Evolutionary conservation across 2,888 invertebrate species (phyloP).

Genomic region (Pollenia labialis): DNA sequence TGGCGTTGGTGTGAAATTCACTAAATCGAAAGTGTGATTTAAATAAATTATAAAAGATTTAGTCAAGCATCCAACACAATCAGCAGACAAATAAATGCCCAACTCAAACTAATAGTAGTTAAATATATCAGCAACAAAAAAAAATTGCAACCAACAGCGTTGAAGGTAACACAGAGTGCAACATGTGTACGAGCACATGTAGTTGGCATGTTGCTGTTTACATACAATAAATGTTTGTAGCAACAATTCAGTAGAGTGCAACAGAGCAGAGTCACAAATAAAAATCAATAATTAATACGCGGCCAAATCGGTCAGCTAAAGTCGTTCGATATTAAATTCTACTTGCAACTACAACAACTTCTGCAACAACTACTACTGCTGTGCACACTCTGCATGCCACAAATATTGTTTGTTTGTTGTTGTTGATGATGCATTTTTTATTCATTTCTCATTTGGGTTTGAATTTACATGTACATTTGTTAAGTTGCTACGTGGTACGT

Average conservation of each 20-base stretch:
- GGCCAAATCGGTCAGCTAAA: constrained; percentile 66
- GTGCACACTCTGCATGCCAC: constrained; percentile 68
- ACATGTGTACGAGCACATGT: constrained; percentile 70
- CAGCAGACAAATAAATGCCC: constrained; percentile 54
- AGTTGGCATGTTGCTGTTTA: constrained; percentile 68
- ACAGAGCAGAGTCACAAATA: constrained; percentile 51
- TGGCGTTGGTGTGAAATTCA: constrained; percentile 69
- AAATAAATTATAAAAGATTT: constrained; percentile 70
- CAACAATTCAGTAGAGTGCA: constrained; percentile 15
- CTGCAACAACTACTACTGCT: constrained; percentile 65
- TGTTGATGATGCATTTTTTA: constrained; percentile 18
- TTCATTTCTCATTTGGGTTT: constrained; percentile 41
- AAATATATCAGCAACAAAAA: constrained; percentile 55
- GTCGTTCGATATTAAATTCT: constrained; percentile 53
- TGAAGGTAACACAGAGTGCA: constrained; percentile 68
- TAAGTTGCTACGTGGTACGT: not conserved
- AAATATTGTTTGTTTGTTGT: constrained; percentile 49
- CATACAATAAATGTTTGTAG: constrained; percentile 37
- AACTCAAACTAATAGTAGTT: constrained; percentile 66
- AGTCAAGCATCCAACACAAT: constrained; percentile 45
- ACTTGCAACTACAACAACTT: constrained; percentile 42
- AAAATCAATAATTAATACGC: constrained; percentile 72
- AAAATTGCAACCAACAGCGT: not conserved
- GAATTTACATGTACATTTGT: constrained; percentile 52
- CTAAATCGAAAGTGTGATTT: constrained; percentile 72